Conservation (phyloP, 2,888 invertebrate species). For the Sisyra terminalis region DNA sequence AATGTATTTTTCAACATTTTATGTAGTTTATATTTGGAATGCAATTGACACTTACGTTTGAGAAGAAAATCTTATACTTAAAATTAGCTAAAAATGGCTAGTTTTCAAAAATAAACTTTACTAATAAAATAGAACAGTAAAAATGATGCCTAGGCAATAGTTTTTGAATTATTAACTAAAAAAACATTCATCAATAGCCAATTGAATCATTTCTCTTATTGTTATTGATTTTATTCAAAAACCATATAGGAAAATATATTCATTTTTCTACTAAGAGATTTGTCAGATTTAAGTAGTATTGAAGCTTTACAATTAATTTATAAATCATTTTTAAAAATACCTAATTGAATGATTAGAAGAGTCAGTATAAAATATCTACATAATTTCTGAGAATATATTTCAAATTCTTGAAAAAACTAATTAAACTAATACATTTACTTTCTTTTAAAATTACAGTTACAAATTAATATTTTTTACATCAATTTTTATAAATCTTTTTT, state of each 20-base stretch:
- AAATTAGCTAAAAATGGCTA: too few species aligned
- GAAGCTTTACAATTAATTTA: too few species aligned
- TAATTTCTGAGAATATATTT: constrained; percentile 12
- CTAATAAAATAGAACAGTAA: neutral
- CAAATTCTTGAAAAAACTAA: neutral
- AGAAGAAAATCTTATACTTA: neutral
- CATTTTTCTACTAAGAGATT: too few species aligned
- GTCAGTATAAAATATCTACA: constrained; percentile 28
- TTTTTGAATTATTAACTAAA: neutral
- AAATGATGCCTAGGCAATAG: neutral
- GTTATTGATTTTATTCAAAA: too few species aligned
- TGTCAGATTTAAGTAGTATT: too few species aligned
- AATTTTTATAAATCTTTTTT: constrained; percentile 11
- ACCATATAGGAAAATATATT: too few species aligned
- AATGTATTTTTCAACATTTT: constrained; percentile 15
- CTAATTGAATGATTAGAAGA: constrained; percentile 12
- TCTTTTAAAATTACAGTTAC: too few species aligned
- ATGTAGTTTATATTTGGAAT: constrained; percentile 8
- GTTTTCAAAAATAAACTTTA: neutral
- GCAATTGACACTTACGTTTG: constrained; percentile 11
- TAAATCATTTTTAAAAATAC: too few species aligned
- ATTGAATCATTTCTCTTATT: too few species aligned
- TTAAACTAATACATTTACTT: too few species aligned
- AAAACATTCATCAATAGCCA: too few species aligned
- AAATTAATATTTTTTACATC: too few species aligned